Evolutionary conservation across 2,113 vertebrate species (phyloP).

Genomic region (Poeciliopsis occidentalis): DNA sequence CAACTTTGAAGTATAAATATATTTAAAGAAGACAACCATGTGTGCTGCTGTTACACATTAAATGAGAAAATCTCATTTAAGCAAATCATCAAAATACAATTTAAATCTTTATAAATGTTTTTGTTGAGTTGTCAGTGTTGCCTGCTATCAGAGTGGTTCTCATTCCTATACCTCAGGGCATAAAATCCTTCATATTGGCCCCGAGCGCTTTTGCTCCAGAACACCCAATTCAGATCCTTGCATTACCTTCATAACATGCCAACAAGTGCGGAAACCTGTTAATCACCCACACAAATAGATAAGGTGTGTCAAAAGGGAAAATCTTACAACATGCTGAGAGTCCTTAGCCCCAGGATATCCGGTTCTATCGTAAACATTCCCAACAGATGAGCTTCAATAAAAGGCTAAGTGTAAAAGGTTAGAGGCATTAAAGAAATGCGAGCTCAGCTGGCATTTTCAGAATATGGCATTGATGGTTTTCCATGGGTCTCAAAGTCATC

Average conservation of each 20-base stretch:
- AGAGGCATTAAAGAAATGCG: no score
- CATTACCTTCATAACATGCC: neutral
- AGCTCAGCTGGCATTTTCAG: slow-evolving; percentile 27
- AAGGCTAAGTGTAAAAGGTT: no score
- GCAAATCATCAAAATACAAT: neutral
- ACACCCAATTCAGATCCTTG: neutral
- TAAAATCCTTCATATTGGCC: neutral
- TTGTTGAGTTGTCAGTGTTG: neutral
- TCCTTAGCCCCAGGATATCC: neutral
- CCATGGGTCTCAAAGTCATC: slow-evolving; percentile 12
- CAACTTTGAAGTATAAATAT: no score
- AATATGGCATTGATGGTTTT: neutral
- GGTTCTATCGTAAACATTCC: neutral
- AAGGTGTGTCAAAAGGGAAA: neutral
- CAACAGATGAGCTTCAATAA: neutral
- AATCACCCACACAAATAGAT: neutral
- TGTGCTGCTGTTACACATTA: no score
- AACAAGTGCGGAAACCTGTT: neutral
- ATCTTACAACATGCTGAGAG: neutral
- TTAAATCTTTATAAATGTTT: neutral
- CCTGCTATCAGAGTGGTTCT: neutral
- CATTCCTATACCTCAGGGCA: neutral
- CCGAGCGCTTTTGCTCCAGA: neutral
- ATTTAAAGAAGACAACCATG: no score
- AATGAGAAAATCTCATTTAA: neutral